Percentiles rank a stretch among this genome's conserved stretches.
phyloP scores from a whole-genome alignment of 2,113 vertebrate genomes.

The Bos taurus region DNA sequence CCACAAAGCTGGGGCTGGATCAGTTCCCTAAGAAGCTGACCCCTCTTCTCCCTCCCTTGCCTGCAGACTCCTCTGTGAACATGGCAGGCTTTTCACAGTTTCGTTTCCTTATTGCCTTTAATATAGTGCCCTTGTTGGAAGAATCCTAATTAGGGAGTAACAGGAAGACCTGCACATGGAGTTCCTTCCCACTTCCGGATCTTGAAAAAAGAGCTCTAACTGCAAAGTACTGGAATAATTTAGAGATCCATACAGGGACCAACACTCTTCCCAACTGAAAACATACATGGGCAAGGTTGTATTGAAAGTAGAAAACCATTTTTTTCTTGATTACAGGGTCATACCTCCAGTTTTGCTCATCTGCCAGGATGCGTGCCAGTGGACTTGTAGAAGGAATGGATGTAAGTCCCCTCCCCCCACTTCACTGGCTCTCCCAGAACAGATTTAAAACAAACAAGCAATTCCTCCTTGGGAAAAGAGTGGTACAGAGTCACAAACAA shows the following conservation, averaged over 20 bases:
- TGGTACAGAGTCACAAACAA: no score
- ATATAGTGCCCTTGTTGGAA: neutral
- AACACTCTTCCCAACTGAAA: neutral
- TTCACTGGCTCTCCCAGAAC: neutral
- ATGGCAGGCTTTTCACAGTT: fast-evolving
- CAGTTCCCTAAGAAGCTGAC: neutral
- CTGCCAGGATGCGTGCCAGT: neutral
- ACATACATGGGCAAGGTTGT: neutral
- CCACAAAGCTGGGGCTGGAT: neutral
- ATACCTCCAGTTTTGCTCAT: neutral
- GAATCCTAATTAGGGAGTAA: no score
- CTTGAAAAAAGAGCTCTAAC: neutral
- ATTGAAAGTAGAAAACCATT: neutral
- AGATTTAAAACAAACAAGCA: no score
- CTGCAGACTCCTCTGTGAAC: neutral
- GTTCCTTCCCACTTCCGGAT: neutral
- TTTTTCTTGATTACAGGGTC: neutral
- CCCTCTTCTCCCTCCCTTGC: neutral
- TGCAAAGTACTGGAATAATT: neutral
- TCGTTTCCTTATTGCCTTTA: neutral
- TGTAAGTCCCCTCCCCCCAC: neutral
- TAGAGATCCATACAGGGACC: neutral
- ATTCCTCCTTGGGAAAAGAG: no score
- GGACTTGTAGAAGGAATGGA: neutral
- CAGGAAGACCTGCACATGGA: neutral